Evolutionary conservation across 2,888 invertebrate species (phyloP), one percentile per base, ranked within the genome.

Genomic region (Drosophila gaucha): DNA sequence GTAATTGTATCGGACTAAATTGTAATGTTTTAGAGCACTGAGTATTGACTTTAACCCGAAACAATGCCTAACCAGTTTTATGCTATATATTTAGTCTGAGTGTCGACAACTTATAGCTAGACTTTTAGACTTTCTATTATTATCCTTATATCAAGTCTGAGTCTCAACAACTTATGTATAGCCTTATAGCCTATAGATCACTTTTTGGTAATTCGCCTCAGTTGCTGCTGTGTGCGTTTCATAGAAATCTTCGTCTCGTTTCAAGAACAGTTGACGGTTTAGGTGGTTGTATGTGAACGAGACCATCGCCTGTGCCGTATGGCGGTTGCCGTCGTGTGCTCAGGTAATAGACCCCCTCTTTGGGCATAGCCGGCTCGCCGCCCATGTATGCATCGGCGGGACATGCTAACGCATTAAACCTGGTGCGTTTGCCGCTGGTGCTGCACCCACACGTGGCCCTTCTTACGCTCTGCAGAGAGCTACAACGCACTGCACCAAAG

Each of bases 281-380:
- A 9, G 86, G 77, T 18, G 71, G 73, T 36, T 64, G 69, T 14
- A 88, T 74, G 56, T 79, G 73, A 35, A 90, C 90, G 26, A 78
- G 46, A 5, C 76, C 74, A 38, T 83, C 77, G 28, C 56, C 76
- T 4, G 66, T 74, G 38, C 91, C 91, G 30, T 72, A 90, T 5
- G 90, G 88, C 12, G 67, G 52, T n/a, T 56, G 67, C 0, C 18
- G 26, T 8, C 46, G 41, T 1, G 91, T 90, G 69, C 90, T 90
- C 0, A 90, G 59, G 54, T 90, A 90, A 60, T 79, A 90, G 38
- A 89, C 59, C 20, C 91, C 91, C 14, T 52, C 72, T 66, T 90
- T 90, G 41, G 80, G 80, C 49, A 82, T 64, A 20, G 88, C 80
- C 28, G 91, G 90, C 24, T 91, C 91, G 28, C 91, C 91, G 54